Percentiles rank a stretch among this genome's conserved stretches.
These are phyloP conservation scores for Eurois occulta DNA, from an alignment of 2,888 invertebrate genomes.

Conservation along the genomic window DNA sequence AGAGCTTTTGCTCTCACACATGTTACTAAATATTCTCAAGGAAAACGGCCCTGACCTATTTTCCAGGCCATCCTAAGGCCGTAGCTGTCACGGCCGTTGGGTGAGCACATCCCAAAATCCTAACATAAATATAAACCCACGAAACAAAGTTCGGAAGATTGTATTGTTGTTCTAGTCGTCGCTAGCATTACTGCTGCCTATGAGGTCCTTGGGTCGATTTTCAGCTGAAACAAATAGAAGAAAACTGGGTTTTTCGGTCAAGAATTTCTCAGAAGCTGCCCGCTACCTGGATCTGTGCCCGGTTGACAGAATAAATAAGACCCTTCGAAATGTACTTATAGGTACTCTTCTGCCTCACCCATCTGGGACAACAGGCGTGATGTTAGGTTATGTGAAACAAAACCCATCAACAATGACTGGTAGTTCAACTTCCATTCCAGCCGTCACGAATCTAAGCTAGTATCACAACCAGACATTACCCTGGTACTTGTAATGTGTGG, in stretches of 20 bases:
- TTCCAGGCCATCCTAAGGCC: constrained; percentile 17
- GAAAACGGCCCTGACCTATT: constrained; percentile 40
- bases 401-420: not conserved
- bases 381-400: not conserved
- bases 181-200: not conserved
- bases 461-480: constrained; percentile 37
- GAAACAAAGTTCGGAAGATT: not conserved
- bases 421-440: constrained; percentile 38
- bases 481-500: constrained; percentile 17
- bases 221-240: not conserved
- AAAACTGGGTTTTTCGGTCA: not conserved
- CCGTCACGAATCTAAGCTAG: constrained; percentile 32
- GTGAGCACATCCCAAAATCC: not conserved
- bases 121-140: not conserved
- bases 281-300: not conserved
- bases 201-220: not conserved
- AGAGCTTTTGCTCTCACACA: not conserved
- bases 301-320: not conserved
- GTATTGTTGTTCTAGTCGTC: not conserved
- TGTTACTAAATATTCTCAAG: constrained; percentile 14
- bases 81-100: constrained; percentile 8
- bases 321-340: not conserved
- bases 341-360: not conserved
- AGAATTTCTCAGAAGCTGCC: not conserved
- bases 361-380: not conserved